Evolutionary conservation across 2,888 invertebrate species (phyloP).

Genomic region (Nysson spinosus): DNA sequence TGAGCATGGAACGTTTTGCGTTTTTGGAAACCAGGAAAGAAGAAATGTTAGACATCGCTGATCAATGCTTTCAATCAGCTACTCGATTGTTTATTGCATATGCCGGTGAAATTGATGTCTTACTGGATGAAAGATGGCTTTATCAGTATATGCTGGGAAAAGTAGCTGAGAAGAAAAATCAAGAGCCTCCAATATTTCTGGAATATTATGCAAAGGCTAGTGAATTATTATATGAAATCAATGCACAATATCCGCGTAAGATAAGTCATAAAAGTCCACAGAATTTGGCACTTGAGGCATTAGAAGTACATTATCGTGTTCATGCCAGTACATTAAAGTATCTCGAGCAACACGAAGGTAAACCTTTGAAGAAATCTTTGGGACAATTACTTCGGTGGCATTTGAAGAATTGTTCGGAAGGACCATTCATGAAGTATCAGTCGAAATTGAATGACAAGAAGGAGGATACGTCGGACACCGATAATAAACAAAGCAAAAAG

Average conservation of each 20-base stretch:
- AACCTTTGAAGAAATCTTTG: slow-evolving; percentile 81
- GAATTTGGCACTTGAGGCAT: slow-evolving; percentile 90
- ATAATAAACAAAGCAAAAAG: slow-evolving; percentile 35
- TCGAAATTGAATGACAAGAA: slow-evolving; percentile 75
- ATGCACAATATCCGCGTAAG: slow-evolving; percentile 90
- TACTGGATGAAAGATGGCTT: slow-evolving; percentile 93
- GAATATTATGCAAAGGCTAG: slow-evolving; percentile 89
- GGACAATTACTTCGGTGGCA: slow-evolving; percentile 82
- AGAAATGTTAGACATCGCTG: slow-evolving; percentile 87
- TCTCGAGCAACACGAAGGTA: slow-evolving; percentile 87
- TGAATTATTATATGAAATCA: slow-evolving; percentile 86
- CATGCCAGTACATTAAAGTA: slow-evolving; percentile 94
- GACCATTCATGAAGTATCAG: slow-evolving; percentile 78
- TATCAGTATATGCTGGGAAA: slow-evolving; percentile 98
- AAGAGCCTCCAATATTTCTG: slow-evolving; percentile 85
- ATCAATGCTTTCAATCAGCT: slow-evolving; percentile 87
- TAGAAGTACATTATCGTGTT: slow-evolving; percentile 91
- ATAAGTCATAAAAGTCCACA: slow-evolving; percentile 92
- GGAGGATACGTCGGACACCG: slow-evolving; percentile 43
- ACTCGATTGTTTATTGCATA: slow-evolving; percentile 81
- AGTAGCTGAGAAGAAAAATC: slow-evolving; percentile 91
- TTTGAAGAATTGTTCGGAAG: slow-evolving; percentile 77
- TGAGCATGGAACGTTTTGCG: slow-evolving; percentile 86
- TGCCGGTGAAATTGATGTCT: slow-evolving; percentile 79
- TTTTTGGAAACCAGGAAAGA: slow-evolving; percentile 87